These are phyloP conservation scores for Megaceryle maxima DNA, from an alignment of 2,113 vertebrate species.

Conservation along the genomic window DNA sequence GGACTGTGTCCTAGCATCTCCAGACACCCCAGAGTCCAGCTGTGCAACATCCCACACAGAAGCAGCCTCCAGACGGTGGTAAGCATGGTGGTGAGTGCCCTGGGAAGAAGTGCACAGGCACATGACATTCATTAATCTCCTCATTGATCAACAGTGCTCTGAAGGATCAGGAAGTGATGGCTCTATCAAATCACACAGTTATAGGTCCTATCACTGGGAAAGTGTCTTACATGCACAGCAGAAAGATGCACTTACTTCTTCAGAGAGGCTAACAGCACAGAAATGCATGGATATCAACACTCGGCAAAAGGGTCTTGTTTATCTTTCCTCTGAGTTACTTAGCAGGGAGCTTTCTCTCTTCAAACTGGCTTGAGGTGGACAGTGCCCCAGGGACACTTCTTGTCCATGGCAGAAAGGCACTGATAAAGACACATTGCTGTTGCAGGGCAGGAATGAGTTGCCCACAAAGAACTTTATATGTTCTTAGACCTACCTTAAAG, in stretches of 20 bases:
- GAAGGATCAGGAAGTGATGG: neutral
- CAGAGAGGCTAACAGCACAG: neutral
- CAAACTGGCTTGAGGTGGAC: neutral
- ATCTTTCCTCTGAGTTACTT: neutral
- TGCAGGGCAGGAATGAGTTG: neutral
- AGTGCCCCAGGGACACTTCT: neutral
- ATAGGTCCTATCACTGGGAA: neutral
- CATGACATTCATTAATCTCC: neutral
- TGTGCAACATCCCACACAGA: neutral
- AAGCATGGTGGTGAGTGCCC: neutral
- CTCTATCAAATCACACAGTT: neutral
- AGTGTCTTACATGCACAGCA: neutral
- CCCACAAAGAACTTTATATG: rapidly evolving
- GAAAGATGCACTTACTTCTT: neutral
- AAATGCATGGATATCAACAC: neutral
- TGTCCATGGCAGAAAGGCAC: neutral
- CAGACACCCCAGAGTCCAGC: neutral
- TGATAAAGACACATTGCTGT: neutral
- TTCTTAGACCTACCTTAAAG: neutral
- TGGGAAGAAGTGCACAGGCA: neutral
- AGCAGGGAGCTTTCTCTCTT: neutral
- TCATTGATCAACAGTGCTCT: neutral
- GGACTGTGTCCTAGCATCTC: neutral
- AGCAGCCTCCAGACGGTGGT: neutral
- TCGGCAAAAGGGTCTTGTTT: neutral